phyloP scores from a whole-genome alignment of 2,113 vertebrate genomes.

The Antechinus flavipes region DNA sequence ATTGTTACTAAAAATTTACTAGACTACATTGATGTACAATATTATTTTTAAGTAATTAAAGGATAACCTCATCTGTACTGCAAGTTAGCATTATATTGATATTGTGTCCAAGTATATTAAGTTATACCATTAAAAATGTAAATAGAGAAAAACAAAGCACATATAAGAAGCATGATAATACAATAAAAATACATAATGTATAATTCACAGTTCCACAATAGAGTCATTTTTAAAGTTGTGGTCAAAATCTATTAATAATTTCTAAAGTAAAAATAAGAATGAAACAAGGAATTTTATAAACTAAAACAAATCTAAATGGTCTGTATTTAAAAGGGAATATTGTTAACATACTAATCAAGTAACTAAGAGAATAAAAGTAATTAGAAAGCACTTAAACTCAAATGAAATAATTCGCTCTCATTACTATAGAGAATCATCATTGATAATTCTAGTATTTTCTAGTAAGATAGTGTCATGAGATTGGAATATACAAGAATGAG shows the following conservation, averaged over 20 bases:
- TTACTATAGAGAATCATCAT: background rate
- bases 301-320: background rate
- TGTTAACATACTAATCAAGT: background rate
- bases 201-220: background rate
- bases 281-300: background rate
- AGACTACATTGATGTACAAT: background rate
- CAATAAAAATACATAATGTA: background rate
- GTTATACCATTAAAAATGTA: background rate
- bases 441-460: background rate
- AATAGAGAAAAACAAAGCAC: background rate
- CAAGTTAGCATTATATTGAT: background rate
- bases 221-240: background rate
- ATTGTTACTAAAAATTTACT: background rate
- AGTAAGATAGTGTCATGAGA: background rate
- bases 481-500: background rate
- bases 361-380: background rate
- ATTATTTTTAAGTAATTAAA: background rate
- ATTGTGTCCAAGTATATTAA: background rate
- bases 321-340: background rate
- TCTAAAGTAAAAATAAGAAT: background rate
- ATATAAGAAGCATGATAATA: background rate
- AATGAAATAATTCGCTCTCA: background rate
- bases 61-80: background rate
- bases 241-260: background rate
- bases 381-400: background rate